Conservation (phyloP, 2,113 vertebrate species). For the Scolopax mira region DNA sequence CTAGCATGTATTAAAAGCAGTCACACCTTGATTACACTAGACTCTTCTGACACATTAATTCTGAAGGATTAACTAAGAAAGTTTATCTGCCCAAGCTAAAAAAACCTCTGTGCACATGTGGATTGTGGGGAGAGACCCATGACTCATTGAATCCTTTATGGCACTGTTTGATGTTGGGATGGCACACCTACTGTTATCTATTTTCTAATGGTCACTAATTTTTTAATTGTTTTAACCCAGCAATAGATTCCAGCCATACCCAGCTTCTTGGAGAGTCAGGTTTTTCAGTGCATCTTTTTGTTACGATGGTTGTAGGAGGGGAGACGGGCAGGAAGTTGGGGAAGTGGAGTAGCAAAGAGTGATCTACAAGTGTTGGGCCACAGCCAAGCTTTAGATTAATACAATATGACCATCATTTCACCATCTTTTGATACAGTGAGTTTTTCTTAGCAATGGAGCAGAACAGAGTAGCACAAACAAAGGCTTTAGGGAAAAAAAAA, state of each 20-base stretch:
- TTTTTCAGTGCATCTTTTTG: neutral
- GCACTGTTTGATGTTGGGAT: neutral
- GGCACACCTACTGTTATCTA: neutral
- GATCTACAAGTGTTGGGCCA: neutral
- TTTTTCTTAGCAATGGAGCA: neutral
- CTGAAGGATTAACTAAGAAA: neutral
- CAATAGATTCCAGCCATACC: neutral
- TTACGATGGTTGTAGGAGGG: neutral
- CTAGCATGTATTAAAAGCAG: neutral
- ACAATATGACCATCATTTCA: neutral
- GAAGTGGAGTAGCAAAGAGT: neutral
- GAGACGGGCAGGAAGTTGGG: neutral
- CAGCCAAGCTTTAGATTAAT: neutral
- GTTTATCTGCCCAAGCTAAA: neutral
- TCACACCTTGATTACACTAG: neutral
- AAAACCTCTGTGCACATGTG: neutral
- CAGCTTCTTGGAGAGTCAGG: neutral
- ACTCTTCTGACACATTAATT: neutral
- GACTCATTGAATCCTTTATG: neutral
- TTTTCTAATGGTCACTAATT: rapidly evolving
- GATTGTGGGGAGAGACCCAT: neutral
- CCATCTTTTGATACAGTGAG: neutral
- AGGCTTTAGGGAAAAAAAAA: neutral
- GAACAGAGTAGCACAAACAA: neutral
- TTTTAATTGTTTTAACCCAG: neutral